phyloP scores from a whole-genome alignment of 2,113 vertebrate genomes.

The Alexandromys fortis region DNA sequence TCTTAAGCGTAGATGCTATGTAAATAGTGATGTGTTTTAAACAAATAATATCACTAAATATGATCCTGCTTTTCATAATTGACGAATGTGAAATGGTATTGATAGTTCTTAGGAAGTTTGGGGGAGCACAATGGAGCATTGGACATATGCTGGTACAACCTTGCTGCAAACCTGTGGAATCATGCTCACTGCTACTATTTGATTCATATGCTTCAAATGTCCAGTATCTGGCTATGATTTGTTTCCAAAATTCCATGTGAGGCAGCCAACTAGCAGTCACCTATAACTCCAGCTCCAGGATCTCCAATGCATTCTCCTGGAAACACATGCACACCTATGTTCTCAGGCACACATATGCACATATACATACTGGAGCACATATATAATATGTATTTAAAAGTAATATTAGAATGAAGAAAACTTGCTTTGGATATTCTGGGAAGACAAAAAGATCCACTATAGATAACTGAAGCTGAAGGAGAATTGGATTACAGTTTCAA shows the following conservation, averaged over 20 bases:
- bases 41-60: neutral
- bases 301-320: neutral
- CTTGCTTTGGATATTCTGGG: neutral
- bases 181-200: neutral
- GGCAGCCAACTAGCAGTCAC: neutral
- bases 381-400: neutral
- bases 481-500: neutral
- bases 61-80: neutral
- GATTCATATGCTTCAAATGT: neutral
- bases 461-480: neutral
- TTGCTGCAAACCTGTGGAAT: neutral
- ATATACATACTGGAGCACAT: neutral
- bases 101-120: neutral
- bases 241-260: neutral
- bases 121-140: neutral
- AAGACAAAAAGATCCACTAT: neutral
- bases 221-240: neutral
- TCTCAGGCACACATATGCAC: neutral
- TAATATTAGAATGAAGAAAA: neutral
- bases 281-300: neutral
- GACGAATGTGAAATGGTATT: neutral
- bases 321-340: neutral
- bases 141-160: neutral
- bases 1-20: neutral
- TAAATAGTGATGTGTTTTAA: conserved; percentile 7